Evolutionary conservation across 2,888 invertebrate species (phyloP).

Genomic region (Dexiosoma caninum): DNA sequence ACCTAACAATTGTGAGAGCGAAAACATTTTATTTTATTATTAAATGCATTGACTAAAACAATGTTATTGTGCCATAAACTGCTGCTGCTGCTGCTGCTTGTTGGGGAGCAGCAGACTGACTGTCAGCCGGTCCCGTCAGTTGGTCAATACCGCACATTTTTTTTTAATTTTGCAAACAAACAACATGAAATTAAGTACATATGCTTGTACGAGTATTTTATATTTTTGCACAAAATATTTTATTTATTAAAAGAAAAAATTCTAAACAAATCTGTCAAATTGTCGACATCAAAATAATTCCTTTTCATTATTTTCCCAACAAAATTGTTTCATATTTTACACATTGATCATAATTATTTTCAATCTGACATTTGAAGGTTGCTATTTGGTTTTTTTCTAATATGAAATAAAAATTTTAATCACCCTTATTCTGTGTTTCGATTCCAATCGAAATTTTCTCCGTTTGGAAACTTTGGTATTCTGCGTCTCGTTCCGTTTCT

Average conservation of each 20-base stretch:
- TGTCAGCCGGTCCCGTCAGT: not conserved
- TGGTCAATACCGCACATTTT: not conserved
- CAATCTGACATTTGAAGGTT: slow-evolving; percentile 27
- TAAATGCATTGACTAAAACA: not conserved
- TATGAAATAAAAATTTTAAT: not conserved
- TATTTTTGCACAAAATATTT: not conserved
- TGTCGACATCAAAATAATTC: slow-evolving; percentile 34
- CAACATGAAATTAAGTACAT: not conserved
- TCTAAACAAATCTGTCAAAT: slow-evolving; percentile 47
- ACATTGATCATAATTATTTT: slow-evolving; percentile 46
- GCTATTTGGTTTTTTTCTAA: not conserved
- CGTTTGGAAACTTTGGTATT: no score
- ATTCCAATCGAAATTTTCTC: no score
- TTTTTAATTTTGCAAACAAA: not conserved
- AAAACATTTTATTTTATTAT: no score
- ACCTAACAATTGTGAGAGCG: not conserved
- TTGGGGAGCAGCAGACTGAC: not conserved
- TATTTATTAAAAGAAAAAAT: not conserved
- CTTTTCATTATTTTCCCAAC: not conserved
- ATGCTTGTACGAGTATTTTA: no score
- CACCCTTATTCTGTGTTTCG: no score
- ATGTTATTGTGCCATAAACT: not conserved
- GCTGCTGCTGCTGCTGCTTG: slow-evolving; percentile 10
- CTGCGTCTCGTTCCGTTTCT: no score
- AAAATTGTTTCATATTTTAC: slow-evolving; percentile 17